A percentile compares a stretch with the other conserved stretches of the same genome.
phyloP scores from a whole-genome alignment of 2,113 vertebrate genomes.

The Neogobius melanostomus region DNA sequence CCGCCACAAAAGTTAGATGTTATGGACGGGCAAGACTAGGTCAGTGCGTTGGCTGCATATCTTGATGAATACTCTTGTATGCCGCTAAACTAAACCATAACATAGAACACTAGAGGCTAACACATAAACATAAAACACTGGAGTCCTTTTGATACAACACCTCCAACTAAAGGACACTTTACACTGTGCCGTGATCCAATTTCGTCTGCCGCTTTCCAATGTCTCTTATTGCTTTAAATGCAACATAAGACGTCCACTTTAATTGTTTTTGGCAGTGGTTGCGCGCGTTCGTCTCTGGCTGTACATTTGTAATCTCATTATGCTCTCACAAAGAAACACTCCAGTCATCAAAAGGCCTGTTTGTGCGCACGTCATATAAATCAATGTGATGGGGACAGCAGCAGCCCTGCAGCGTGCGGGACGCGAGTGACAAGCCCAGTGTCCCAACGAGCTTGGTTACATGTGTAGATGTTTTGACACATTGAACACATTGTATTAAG shows the following conservation, averaged over 20 bases:
- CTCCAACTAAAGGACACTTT: too few relatives aligned
- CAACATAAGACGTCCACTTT: not conserved
- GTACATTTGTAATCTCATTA: slow-evolving; percentile 40
- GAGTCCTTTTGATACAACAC: too few relatives aligned
- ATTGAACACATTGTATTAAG: too few relatives aligned
- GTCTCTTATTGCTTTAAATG: not conserved
- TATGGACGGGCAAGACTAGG: not conserved
- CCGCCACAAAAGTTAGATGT: not conserved
- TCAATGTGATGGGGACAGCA: slow-evolving; percentile 44
- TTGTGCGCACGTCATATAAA: slow-evolving; percentile 42
- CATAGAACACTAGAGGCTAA: too few relatives aligned
- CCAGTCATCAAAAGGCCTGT: slow-evolving; percentile 49
- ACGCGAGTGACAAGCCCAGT: slow-evolving; percentile 36
- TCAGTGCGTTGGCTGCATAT: too few relatives aligned
- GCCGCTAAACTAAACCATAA: too few relatives aligned
- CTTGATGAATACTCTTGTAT: not conserved
- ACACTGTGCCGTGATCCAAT: too few relatives aligned
- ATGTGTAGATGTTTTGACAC: slow-evolving; percentile 14
- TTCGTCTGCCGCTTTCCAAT: not conserved
- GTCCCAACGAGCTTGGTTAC: slow-evolving; percentile 19
- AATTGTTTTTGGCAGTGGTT: slow-evolving; percentile 35
- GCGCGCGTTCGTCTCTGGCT: slow-evolving; percentile 12
- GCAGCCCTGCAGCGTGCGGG: slow-evolving; percentile 39
- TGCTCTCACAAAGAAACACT: slow-evolving; percentile 15
- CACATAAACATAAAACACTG: too few relatives aligned